A percentile compares a stretch with the other conserved stretches of the same genome.
These are phyloP conservation scores for Cerastoderma edule DNA, from an alignment of 2,888 invertebrate species.

Conservation along the genomic window DNA sequence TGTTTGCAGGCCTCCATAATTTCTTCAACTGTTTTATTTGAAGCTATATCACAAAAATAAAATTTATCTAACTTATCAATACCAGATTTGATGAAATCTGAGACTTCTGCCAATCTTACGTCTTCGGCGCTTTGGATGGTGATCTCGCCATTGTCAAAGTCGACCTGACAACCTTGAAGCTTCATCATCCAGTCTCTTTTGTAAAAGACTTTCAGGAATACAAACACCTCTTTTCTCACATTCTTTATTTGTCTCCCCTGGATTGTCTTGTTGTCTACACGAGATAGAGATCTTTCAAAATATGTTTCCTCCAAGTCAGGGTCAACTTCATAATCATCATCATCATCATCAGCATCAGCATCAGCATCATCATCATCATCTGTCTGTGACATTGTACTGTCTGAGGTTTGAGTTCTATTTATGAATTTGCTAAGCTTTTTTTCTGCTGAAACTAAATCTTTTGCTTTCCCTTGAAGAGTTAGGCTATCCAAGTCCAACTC, in stretches of 20 bases:
- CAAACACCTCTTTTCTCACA: not conserved
- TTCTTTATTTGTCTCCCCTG: not conserved
- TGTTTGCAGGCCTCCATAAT: not conserved
- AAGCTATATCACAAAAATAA: not conserved
- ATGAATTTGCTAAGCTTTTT: not conserved
- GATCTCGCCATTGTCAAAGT: not conserved
- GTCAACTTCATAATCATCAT: not conserved
- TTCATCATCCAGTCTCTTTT: not conserved
- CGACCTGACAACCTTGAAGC: not conserved
- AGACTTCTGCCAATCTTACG: not conserved
- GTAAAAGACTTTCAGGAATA: not conserved
- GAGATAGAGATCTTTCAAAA: not conserved
- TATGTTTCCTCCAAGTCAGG: not conserved
- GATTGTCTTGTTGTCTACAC: not conserved
- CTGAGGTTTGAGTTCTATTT: not conserved
- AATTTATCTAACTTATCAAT: not conserved
- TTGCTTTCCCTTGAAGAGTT: not conserved
- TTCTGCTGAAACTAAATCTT: not conserved
- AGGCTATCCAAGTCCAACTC: not conserved
- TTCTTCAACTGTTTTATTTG: not conserved
- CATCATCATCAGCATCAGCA: too few relatives aligned
- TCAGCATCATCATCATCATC: too few relatives aligned
- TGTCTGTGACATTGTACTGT: too few relatives aligned
- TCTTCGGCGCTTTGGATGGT: not conserved
- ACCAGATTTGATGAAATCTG: not conserved